Percentiles rank a stretch among this genome's conserved stretches.
phyloP scores from a whole-genome alignment of 2,113 vertebrate species.

The Ceratotherium simum region DNA sequence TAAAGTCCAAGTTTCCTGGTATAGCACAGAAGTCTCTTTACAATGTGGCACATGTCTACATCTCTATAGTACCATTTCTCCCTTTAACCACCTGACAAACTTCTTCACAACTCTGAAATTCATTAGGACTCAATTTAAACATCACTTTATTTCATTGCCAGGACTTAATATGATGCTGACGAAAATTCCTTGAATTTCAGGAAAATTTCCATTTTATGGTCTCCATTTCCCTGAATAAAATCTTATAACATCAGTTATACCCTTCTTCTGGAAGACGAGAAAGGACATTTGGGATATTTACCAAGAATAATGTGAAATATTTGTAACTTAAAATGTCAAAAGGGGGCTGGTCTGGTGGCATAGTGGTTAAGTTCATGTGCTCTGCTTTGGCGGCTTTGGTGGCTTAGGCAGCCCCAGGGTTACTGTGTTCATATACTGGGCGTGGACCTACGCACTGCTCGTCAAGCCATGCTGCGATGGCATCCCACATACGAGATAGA shows the following conservation, averaged over 20 bases:
- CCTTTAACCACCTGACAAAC: background rate
- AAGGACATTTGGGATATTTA: background rate
- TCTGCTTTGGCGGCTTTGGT: no score
- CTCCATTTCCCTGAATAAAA: background rate
- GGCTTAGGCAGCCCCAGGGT: no score
- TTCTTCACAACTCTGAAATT: background rate
- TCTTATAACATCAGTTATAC: background rate
- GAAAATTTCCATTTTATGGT: background rate
- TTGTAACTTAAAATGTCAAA: background rate
- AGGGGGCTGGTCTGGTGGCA: background rate
- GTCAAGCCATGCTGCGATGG: no score
- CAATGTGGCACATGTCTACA: background rate
- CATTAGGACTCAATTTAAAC: background rate
- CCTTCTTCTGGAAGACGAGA: background rate
- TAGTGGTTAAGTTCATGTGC: no score
- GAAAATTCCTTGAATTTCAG: background rate
- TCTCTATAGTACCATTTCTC: background rate
- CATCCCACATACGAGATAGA: no score
- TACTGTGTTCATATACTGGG: no score
- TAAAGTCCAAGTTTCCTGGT: background rate
- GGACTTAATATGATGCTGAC: background rate
- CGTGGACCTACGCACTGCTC: no score
- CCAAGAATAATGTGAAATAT: background rate
- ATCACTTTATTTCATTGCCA: background rate
- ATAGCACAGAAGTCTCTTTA: background rate